Conservation (phyloP, 2,113 vertebrate genomes). For the Percina caprodes region DNA sequence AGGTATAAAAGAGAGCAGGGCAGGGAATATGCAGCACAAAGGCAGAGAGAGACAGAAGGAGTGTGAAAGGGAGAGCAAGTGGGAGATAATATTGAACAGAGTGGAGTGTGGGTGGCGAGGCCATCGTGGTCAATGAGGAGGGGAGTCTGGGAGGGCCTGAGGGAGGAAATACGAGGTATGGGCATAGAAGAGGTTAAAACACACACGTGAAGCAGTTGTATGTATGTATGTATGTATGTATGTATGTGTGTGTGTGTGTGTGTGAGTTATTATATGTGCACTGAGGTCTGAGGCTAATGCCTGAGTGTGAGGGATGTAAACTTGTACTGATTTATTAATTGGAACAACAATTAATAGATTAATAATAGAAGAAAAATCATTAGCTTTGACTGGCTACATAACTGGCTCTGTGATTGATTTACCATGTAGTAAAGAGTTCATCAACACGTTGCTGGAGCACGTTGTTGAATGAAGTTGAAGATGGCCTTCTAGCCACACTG, state of each 20-base stretch:
- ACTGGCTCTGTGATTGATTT: conserved; percentile 1
- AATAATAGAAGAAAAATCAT: neutral
- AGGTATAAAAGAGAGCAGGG: conserved; percentile 26
- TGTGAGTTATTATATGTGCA: neutral
- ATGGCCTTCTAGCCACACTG: conserved; percentile 29
- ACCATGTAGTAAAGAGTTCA: neutral
- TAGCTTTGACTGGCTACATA: neutral
- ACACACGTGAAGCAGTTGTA: neutral
- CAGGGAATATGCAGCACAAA: conserved; percentile 12
- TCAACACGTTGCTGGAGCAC: conserved; percentile 1
- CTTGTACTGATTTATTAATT: neutral
- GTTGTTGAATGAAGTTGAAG: conserved; percentile 7
- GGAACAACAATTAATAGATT: neutral
- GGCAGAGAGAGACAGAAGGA: conserved; percentile 8
- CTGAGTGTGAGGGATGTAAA: neutral
- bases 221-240: neutral
- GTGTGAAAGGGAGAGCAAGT: conserved; percentile 35
- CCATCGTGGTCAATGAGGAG: conserved; percentile 52
- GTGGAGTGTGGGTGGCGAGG: conserved; percentile 58
- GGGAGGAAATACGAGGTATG: conserved; percentile 57
- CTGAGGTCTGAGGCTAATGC: conserved; percentile 1
- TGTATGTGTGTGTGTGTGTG: neutral
- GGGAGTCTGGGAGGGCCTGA: conserved; percentile 52
- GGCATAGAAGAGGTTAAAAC: conserved; percentile 51
- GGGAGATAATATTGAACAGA: conserved; percentile 54